These are phyloP conservation scores for Lepilemur ruficaudatus DNA, from an alignment of 2,797 vertebrate genomes.

Conservation along the genomic window DNA sequence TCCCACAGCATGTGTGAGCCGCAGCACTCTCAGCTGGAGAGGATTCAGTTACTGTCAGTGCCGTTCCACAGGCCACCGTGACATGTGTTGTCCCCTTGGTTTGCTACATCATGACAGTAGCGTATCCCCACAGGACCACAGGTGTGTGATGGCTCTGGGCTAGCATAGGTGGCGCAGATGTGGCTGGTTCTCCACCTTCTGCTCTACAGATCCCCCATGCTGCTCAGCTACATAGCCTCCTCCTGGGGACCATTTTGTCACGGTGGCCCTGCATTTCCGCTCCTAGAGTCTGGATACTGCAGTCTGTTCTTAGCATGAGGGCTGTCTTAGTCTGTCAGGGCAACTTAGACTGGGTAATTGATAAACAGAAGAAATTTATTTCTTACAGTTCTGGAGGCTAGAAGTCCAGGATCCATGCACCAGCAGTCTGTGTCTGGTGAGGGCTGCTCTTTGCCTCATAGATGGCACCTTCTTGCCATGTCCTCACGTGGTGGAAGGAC, in stretches of 20 bases:
- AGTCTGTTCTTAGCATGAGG: neutral
- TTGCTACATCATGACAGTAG: neutral
- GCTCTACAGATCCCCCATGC: neutral
- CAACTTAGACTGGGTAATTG: neutral
- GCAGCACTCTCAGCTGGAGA: too few species aligned
- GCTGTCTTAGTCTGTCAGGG: neutral
- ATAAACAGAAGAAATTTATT: neutral
- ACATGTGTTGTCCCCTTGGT: fast-evolving
- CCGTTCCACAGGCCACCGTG: fast-evolving
- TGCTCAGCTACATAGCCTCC: neutral
- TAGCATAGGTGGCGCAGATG: fast-evolving
- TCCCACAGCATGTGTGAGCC: neutral
- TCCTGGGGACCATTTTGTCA: neutral
- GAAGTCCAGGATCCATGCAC: neutral
- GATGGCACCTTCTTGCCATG: neutral
- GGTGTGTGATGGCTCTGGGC: fast-evolving
- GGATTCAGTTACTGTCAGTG: fast-evolving
- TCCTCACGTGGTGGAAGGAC: neutral
- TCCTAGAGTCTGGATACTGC: neutral
- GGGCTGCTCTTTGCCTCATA: neutral
- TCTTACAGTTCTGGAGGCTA: neutral
- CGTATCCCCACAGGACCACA: fast-evolving
- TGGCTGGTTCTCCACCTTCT: neutral
- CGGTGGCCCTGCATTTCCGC: neutral
- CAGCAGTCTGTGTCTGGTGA: neutral